phyloP scores from a whole-genome alignment of 2,888 invertebrate genomes.

The Himalopsyche anomala region DNA sequence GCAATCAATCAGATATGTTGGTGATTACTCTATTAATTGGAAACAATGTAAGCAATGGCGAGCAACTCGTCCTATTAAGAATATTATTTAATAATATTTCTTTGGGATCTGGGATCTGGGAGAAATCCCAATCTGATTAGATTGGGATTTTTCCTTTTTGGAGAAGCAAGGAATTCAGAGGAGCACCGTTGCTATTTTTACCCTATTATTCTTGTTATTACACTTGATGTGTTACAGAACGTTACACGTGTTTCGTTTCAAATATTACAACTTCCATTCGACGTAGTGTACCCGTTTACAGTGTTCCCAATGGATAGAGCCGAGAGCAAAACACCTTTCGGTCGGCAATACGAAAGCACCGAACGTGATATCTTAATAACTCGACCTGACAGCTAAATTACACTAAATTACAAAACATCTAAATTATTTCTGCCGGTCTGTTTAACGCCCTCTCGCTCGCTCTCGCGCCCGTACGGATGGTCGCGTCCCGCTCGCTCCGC shows the following conservation, averaged over 20 bases:
- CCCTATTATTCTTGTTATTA: no score
- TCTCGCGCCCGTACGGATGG: slow-evolving; percentile 38
- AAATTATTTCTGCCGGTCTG: slow-evolving; percentile 66
- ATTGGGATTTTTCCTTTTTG: no score
- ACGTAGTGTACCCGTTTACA: neutral
- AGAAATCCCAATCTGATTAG: no score
- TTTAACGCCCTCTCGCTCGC: slow-evolving; percentile 4
- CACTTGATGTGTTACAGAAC: no score
- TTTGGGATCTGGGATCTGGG: no score
- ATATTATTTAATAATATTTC: no score
- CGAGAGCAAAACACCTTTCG: slow-evolving; percentile 34
- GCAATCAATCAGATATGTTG: no score
- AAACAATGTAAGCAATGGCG: no score
- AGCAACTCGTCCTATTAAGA: no score
- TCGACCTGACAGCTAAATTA: slow-evolving; percentile 66
- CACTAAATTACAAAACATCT: slow-evolving; percentile 67
- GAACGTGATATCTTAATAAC: slow-evolving; percentile 66
- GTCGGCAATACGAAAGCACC: slow-evolving; percentile 48
- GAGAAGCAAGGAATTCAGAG: no score
- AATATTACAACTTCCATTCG: neutral
- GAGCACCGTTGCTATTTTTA: no score
- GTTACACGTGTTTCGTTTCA: neutral
- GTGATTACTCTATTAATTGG: no score
- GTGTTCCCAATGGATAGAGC: slow-evolving; percentile 7
- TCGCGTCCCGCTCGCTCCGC: neutral